Evolutionary conservation across 1,140 invertebrate genomes (phyloP).

Genomic region (Cyphomyrmex costatus): DNA sequence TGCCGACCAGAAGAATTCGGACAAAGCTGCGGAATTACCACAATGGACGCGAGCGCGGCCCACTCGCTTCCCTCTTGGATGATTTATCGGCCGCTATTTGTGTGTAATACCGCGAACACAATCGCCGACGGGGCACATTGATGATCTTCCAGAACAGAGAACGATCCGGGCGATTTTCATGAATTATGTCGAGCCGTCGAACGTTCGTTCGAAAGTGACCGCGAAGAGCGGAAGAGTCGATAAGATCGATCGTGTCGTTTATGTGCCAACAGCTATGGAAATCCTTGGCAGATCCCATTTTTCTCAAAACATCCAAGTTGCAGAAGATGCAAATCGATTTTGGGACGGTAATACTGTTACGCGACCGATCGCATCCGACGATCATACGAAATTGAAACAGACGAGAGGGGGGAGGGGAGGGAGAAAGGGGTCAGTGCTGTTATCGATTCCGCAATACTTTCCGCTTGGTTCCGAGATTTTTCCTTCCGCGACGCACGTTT

Average conservation of each 20-base stretch:
- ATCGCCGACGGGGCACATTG: constrained; percentile 29
- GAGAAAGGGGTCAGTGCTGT: neutral
- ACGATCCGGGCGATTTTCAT: constrained; percentile 15
- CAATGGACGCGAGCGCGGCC: constrained; percentile 62
- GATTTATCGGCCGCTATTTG: constrained; percentile 74
- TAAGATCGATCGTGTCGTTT: constrained; percentile 40
- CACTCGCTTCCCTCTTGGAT: constrained; percentile 54
- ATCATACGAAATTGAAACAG: neutral
- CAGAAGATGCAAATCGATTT: neutral
- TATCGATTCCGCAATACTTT: constrained; percentile 6
- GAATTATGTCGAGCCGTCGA: constrained; percentile 58
- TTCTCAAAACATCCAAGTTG: neutral
- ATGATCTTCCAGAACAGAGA: constrained; percentile 51
- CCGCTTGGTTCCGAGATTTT: neutral
- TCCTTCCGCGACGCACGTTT: neutral
- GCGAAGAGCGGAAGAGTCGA: constrained; percentile 25
- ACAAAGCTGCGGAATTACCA: constrained; percentile 68
- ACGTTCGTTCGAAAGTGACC: constrained; percentile 12
- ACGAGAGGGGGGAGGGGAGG: too few species aligned
- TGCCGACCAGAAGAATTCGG: constrained; percentile 59
- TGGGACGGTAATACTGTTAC: neutral
- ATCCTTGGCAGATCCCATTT: neutral
- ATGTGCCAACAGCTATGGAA: neutral
- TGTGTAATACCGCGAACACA: constrained; percentile 66
- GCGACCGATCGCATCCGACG: neutral